Conservation (phyloP, 2,113 vertebrate species). For the Otocyon megalotis region DNA sequence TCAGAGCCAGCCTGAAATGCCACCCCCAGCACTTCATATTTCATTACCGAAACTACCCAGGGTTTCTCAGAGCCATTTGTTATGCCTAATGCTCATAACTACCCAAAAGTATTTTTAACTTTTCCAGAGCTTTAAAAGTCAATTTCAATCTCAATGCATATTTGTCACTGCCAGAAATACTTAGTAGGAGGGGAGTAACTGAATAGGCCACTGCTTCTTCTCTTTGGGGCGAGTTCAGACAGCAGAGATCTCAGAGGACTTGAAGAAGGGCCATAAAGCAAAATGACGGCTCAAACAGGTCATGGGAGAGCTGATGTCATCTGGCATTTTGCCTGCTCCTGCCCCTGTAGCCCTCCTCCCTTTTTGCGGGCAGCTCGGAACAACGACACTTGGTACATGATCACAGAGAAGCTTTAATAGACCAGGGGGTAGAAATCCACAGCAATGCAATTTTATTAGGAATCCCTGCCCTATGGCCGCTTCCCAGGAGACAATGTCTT, state of each 20-base stretch:
- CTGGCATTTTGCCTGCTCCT: slow-evolving; percentile 45
- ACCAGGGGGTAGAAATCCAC: neutral
- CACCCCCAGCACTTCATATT: slow-evolving; percentile 81
- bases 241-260: slow-evolving; percentile 46
- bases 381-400: slow-evolving; percentile 40
- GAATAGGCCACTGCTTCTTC: neutral
- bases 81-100: slow-evolving; percentile 69
- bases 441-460: slow-evolving; percentile 36
- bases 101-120: slow-evolving; percentile 75
- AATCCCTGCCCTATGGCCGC: neutral
- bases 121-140: slow-evolving; percentile 78
- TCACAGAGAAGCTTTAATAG: slow-evolving; percentile 75
- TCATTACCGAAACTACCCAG: slow-evolving; percentile 81
- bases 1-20: slow-evolving; percentile 61
- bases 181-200: slow-evolving; percentile 61
- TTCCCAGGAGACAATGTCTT: neutral
- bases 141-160: slow-evolving; percentile 73
- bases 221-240: slow-evolving; percentile 14
- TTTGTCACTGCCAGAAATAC: slow-evolving; percentile 78
- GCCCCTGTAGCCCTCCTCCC: neutral
- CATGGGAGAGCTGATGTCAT: slow-evolving; percentile 45
- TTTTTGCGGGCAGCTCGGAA: slow-evolving; percentile 52
- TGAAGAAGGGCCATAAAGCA: slow-evolving; percentile 61
- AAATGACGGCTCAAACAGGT: neutral
- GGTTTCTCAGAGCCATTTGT: slow-evolving; percentile 67